phyloP scores from a whole-genome alignment of 2,113 vertebrate species.

The Semnopithecus entellus region DNA sequence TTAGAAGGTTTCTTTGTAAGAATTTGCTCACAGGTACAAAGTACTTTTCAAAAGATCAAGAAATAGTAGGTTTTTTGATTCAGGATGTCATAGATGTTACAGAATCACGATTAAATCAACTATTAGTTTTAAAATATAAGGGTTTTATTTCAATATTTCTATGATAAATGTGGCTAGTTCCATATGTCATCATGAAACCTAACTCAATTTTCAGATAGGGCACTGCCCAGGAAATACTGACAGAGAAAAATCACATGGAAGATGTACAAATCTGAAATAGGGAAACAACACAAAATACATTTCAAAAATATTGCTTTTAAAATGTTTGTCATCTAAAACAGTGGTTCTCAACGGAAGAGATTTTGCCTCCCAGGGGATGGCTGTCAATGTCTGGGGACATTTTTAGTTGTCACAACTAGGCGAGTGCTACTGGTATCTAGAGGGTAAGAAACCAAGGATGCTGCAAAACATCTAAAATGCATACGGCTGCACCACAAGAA shows the following conservation, averaged over 20 bases:
- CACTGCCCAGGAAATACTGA: not conserved
- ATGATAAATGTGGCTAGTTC: not conserved
- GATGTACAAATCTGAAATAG: slow-evolving; percentile 23
- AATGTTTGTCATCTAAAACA: slow-evolving; percentile 49
- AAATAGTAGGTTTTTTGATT: slow-evolving; percentile 54
- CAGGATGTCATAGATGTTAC: slow-evolving; percentile 40
- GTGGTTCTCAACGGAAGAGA: not conserved
- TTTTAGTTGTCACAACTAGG: not conserved
- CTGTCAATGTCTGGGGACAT: not conserved
- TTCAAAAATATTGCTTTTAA: slow-evolving; percentile 4
- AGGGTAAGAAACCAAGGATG: not conserved
- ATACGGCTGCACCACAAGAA: not conserved
- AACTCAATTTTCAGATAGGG: slow-evolving; percentile 25
- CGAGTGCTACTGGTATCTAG: not conserved
- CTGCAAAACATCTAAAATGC: not conserved
- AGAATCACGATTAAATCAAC: slow-evolving; percentile 47
- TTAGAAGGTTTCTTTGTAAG: slow-evolving; percentile 52
- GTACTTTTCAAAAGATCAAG: slow-evolving; percentile 54
- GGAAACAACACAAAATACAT: not conserved
- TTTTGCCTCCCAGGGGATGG: not conserved
- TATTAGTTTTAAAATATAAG: slow-evolving; percentile 38
- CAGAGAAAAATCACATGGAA: slow-evolving; percentile 20
- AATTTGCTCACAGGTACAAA: slow-evolving; percentile 58
- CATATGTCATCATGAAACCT: slow-evolving; percentile 5
- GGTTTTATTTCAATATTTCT: slow-evolving; percentile 34